Evolutionary conservation across 2,888 invertebrate species (phyloP), one percentile per base, ranked within the genome.

Genomic region (Nebria salina): DNA sequence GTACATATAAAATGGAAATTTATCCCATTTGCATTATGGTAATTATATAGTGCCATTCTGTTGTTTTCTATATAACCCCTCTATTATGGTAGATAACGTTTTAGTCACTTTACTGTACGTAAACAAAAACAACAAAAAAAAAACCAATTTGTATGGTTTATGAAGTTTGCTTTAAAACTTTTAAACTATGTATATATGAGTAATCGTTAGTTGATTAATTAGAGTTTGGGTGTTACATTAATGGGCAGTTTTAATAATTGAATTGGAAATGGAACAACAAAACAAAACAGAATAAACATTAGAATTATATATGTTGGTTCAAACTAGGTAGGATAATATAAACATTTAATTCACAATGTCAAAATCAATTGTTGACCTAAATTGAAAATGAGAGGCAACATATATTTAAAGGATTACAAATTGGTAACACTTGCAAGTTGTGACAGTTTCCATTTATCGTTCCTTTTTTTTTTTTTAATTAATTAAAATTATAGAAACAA

Each of bases 401-500:
- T 54, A 54, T 54, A 54, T 54, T 54, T 54, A 54, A 54, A 6
- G 54, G 54, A 54, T 13, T 54, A 54, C 54, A 13, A 54, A 54
- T 54, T 54, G 8, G 54, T 54, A 54, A 7, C 54, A 54, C 54
- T 54, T 54, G 54, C 54, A 34, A 34, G 34, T 34, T 34, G 34
- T 34, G 54, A 54, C 54, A 54, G 54, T 11, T 54, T 13, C 13
- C 54, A 13, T 54, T 54, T 54, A 54, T 54, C 54, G 54, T 54
- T 54, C 54, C 34, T 54, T 54, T 54, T 54, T 54, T 54, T 54
- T 54, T 54, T 54, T 72, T 77, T 77, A 42, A 72, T 77, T 77
- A 77, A 77, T 77, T 77, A 77, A 77, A 77, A 77, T 77, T 77
- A 64, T 77, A 77, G 70, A 77, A 77, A 70, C 42, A 77, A 72